phyloP scores from a whole-genome alignment of 2,888 invertebrate genomes.

The Drosophila imparisetae region DNA sequence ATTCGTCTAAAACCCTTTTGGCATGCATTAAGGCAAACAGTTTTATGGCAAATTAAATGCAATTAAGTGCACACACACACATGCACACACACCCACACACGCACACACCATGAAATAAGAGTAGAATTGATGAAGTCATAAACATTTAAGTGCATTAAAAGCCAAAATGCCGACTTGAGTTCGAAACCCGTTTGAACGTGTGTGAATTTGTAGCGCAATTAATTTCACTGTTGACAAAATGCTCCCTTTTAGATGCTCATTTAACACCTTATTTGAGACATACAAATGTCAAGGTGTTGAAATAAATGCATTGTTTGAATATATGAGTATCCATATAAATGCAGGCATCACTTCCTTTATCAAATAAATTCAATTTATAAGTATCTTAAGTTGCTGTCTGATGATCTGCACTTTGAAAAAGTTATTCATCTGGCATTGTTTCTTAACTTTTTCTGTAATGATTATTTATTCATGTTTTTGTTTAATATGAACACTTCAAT shows the following conservation, averaged over 20 bases:
- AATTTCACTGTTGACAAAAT: conserved; percentile 35
- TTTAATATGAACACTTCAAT: too few species aligned
- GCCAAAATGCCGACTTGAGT: conserved; percentile 38
- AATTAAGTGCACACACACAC: conserved; percentile 60
- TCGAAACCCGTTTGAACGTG: conserved; percentile 14
- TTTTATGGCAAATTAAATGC: conserved; percentile 75
- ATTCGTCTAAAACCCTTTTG: conserved; percentile 65
- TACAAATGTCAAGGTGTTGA: conserved; percentile 16
- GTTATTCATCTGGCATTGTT: background rate
- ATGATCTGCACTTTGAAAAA: background rate
- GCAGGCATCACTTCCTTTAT: background rate
- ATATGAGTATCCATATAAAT: background rate
- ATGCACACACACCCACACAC: background rate
- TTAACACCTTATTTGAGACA: conserved; percentile 43
- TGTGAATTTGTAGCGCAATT: conserved; percentile 30
- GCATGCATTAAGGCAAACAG: conserved; percentile 55
- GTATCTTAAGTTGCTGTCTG: background rate
- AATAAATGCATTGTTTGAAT: conserved; percentile 20
- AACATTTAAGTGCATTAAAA: conserved; percentile 50
- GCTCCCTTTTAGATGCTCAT: conserved; percentile 34
- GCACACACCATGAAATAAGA: background rate
- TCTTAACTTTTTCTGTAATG: too few species aligned
- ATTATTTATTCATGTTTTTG: too few species aligned
- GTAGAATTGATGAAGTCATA: conserved; percentile 56
- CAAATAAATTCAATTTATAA: background rate